Percentiles rank a stretch among this genome's conserved stretches.
Evolutionary conservation across 2,888 invertebrate genomes (phyloP).

Genomic region (Dasysyrphus tricinctus): DNA sequence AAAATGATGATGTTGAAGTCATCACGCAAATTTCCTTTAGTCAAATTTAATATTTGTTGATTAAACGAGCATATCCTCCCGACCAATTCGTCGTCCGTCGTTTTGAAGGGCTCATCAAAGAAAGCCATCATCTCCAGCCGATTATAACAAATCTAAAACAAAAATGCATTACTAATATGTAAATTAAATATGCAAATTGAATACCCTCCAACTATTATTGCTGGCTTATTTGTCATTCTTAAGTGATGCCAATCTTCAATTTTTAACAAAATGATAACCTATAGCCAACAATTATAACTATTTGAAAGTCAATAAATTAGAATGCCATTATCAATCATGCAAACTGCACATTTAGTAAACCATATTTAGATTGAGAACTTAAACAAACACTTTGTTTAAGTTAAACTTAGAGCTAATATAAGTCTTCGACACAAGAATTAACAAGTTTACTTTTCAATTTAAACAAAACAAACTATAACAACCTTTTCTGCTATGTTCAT

Average conservation of each 20-base stretch:
- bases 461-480: slow-evolving; percentile 12
- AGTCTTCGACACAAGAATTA: slow-evolving; percentile 52
- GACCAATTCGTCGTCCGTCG: too few relatives aligned
- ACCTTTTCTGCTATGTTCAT: neutral
- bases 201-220: too few relatives aligned
- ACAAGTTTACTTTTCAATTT: slow-evolving; percentile 51
- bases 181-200: too few relatives aligned
- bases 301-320: slow-evolving; percentile 69
- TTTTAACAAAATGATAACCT: slow-evolving; percentile 26
- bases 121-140: too few relatives aligned
- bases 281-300: neutral
- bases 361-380: slow-evolving; percentile 27
- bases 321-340: slow-evolving; percentile 71
- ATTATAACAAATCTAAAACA: too few relatives aligned
- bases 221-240: neutral
- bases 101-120: too few relatives aligned
- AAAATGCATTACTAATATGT: too few relatives aligned
- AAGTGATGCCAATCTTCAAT: neutral
- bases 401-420: slow-evolving; percentile 36
- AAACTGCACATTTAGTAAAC: slow-evolving; percentile 65
- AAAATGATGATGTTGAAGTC: too few relatives aligned
- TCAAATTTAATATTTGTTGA: too few relatives aligned
- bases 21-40: too few relatives aligned
- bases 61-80: too few relatives aligned
- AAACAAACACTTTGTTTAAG: slow-evolving; percentile 25